Percentiles rank a stretch among this genome's conserved stretches.
These are phyloP conservation scores for Cyanoramphus novaezelandiae DNA, from an alignment of 2,113 vertebrate species.

Conservation along the genomic window DNA sequence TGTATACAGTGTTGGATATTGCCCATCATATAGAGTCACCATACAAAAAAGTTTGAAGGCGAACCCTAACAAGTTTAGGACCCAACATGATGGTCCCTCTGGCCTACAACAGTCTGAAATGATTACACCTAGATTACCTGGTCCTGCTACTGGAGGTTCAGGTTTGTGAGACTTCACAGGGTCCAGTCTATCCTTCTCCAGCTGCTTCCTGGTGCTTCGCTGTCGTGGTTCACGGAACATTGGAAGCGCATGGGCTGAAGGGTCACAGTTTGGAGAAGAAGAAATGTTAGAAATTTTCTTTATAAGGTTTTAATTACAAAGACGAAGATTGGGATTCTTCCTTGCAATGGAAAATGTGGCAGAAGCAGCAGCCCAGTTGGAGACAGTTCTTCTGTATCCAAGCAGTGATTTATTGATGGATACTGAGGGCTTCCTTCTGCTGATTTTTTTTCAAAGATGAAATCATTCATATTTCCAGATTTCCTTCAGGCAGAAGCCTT, in stretches of 20 bases:
- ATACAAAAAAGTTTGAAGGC: neutral
- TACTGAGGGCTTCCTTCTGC: neutral
- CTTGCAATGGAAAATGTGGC: neutral
- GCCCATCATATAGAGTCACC: fast-evolving
- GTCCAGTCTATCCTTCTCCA: constrained; percentile 95
- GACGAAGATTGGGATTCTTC: neutral
- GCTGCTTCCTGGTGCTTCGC: constrained; percentile 92
- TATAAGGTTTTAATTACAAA: neutral
- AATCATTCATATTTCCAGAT: neutral
- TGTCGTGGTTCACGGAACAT: constrained; percentile 99
- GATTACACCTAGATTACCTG: constrained; percentile 77
- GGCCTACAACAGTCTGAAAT: neutral
- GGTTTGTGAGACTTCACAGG: constrained; percentile 96
- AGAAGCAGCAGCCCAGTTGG: neutral
- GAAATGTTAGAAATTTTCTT: neutral
- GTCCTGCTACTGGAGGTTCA: constrained; percentile 94
- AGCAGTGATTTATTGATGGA: neutral
- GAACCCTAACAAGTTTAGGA: neutral
- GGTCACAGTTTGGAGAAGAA: constrained; percentile 30
- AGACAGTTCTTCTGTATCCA: neutral
- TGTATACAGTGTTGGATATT: neutral
- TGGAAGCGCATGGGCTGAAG: constrained; percentile 90
- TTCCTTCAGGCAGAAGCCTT: neutral
- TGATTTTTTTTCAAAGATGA: neutral
- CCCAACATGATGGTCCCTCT: neutral